phyloP scores from a whole-genome alignment of 2,888 invertebrate genomes.

The Campoplex capitator region DNA sequence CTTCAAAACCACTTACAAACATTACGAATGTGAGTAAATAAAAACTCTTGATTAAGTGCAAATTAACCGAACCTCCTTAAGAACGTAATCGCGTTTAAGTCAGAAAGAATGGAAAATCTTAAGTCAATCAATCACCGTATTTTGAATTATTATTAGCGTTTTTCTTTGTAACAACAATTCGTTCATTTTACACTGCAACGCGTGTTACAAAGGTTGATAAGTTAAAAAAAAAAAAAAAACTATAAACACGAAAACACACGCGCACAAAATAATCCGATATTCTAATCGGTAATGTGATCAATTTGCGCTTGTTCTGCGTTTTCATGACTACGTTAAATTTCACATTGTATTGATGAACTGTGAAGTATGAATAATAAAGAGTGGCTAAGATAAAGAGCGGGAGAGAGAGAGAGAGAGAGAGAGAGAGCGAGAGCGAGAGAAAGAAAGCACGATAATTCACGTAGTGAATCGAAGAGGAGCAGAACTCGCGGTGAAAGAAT shows the following conservation, averaged over 20 bases:
- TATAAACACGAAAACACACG: constrained; percentile 9
- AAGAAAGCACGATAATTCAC: constrained; percentile 72
- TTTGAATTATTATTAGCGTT: constrained; percentile 29
- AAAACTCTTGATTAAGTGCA: constrained; percentile 1
- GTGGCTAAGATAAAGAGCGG: constrained; percentile 67
- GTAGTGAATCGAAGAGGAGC: constrained; percentile 79
- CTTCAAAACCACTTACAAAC: neutral
- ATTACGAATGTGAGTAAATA: neutral
- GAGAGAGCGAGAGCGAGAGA: constrained; percentile 54
- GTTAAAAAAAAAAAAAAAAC: constrained; percentile 21
- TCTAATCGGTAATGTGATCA: constrained; percentile 26
- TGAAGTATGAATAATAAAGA: constrained; percentile 71
- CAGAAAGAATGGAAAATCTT: constrained; percentile 19
- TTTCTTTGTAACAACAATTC: constrained; percentile 56
- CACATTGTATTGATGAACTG: constrained; percentile 67
- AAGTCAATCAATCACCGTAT: constrained; percentile 34
- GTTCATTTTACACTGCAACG: constrained; percentile 68
- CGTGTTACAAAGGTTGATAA: constrained; percentile 67
- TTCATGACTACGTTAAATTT: constrained; percentile 54
- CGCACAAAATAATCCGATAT: constrained; percentile 3
- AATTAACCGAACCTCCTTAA: constrained; percentile 23
- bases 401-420: constrained; percentile 68
- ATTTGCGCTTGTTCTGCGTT: constrained; percentile 62
- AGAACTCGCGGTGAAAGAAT: constrained; percentile 65
- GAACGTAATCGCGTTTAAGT: neutral